Percentiles rank a stretch among this genome's conserved stretches.
phyloP scores from a whole-genome alignment of 2,888 invertebrate species.

The Gari tellinella region DNA sequence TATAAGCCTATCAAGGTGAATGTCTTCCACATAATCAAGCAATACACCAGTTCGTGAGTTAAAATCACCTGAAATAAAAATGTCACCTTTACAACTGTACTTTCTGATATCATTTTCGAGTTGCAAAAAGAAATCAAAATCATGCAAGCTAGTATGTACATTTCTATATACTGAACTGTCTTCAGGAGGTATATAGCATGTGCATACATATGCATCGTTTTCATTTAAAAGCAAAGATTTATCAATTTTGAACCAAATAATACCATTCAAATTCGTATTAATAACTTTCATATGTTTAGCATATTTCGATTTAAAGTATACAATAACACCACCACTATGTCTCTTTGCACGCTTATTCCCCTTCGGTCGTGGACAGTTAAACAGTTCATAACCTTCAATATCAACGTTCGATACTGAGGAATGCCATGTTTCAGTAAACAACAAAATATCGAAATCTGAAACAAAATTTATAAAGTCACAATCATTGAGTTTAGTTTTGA shows the following conservation, averaged over 20 bases:
- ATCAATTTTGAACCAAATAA: slow-evolving; percentile 31
- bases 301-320: slow-evolving; percentile 18
- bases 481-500: slow-evolving; percentile 13
- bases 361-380: slow-evolving; percentile 26
- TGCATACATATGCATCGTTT: slow-evolving; percentile 17
- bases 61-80: slow-evolving; percentile 24
- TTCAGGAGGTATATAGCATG: slow-evolving; percentile 40
- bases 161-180: slow-evolving; percentile 26
- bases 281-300: slow-evolving; percentile 15
- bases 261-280: slow-evolving; percentile 21
- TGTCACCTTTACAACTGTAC: slow-evolving; percentile 13
- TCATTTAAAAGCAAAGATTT: neutral
- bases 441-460: slow-evolving; percentile 13
- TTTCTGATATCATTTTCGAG: slow-evolving; percentile 9
- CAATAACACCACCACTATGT: slow-evolving; percentile 26
- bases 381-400: slow-evolving; percentile 21
- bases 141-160: slow-evolving; percentile 12
- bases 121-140: slow-evolving; percentile 25
- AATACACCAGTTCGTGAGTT: slow-evolving; percentile 19
- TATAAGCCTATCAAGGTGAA: slow-evolving; percentile 15
- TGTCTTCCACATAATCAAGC: slow-evolving; percentile 14
- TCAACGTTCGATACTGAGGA: neutral
- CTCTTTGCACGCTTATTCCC: slow-evolving; percentile 21
- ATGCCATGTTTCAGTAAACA: slow-evolving; percentile 21
- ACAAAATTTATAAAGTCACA: slow-evolving; percentile 16